Conservation (phyloP, 2,797 vertebrate species). For the Euthynnus affinis region DNA sequence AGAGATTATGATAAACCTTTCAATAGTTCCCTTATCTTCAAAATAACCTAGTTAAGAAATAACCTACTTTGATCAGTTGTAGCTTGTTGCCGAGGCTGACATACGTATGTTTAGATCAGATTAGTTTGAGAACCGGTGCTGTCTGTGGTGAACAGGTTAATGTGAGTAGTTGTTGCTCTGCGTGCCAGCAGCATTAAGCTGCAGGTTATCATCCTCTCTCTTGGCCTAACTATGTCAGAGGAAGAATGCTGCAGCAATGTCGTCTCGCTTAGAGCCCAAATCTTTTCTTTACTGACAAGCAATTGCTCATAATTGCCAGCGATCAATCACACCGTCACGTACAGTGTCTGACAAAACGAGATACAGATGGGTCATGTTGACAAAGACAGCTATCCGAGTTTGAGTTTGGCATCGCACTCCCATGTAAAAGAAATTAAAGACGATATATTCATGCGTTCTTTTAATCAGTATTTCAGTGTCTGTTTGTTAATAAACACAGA, state of each 20-base stretch:
- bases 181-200: constrained; percentile 1
- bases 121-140: neutral
- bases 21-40: neutral
- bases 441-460: neutral
- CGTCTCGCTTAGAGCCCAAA: constrained; percentile 10
- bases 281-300: neutral
- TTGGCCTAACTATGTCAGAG: neutral
- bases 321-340: neutral
- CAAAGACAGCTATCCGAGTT: neutral
- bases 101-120: neutral
- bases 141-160: neutral
- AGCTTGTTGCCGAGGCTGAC: constrained; percentile 8
- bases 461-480: neutral
- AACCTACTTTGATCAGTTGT: neutral
- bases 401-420: neutral
- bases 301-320: constrained; percentile 15
- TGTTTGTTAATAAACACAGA: neutral
- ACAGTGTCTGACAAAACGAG: constrained; percentile 13
- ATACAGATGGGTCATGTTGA: constrained; percentile 9
- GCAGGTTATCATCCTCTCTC: constrained; percentile 5
- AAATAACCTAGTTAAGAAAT: constrained; percentile 19
- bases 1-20: constrained; percentile 11
- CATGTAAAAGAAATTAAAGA: neutral
- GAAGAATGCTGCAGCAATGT: constrained; percentile 58
- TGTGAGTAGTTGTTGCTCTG: neutral